phyloP scores from a whole-genome alignment of 2,888 invertebrate species.

The Oligia fasciuncula region DNA sequence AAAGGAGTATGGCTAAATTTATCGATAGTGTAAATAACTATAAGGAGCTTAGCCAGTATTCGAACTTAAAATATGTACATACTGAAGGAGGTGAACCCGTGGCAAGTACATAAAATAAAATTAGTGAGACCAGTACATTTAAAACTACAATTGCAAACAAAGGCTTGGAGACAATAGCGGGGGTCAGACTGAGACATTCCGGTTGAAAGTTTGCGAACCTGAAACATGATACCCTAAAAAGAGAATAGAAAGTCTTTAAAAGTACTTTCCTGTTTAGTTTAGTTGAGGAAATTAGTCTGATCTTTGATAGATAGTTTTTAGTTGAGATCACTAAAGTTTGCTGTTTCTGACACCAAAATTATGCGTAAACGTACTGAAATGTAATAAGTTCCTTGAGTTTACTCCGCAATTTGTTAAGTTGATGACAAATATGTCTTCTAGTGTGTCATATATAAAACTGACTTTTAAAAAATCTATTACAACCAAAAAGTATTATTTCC shows the following conservation, averaged over 20 bases:
- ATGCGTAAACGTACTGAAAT: not conserved
- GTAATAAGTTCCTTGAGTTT: not conserved
- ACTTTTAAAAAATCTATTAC: not conserved
- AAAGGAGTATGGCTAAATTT: not conserved
- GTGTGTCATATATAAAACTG: not conserved
- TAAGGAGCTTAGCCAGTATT: not conserved
- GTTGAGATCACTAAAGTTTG: not conserved
- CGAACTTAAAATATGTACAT: slow-evolving; percentile 41
- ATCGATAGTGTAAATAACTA: not conserved
- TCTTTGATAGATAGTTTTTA: not conserved
- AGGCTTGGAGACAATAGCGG: slow-evolving; percentile 50
- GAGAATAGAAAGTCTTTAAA: slow-evolving; percentile 24
- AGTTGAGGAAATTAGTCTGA: not conserved
- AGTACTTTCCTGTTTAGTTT: not conserved
- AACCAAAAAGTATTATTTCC: not conserved
- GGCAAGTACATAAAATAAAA: slow-evolving; percentile 51
- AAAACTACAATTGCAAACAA: slow-evolving; percentile 49
- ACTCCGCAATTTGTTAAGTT: not conserved
- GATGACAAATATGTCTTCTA: not conserved
- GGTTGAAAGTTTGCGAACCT: slow-evolving; percentile 42
- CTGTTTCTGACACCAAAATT: not conserved
- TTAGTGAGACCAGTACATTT: slow-evolving; percentile 44
- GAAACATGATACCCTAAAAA: slow-evolving; percentile 40
- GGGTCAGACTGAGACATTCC: slow-evolving; percentile 37
- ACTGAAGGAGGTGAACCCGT: slow-evolving; percentile 17